Evolutionary conservation across 1,140 invertebrate species (phyloP).

Genomic region (Polypedilum vanderplanki): DNA sequence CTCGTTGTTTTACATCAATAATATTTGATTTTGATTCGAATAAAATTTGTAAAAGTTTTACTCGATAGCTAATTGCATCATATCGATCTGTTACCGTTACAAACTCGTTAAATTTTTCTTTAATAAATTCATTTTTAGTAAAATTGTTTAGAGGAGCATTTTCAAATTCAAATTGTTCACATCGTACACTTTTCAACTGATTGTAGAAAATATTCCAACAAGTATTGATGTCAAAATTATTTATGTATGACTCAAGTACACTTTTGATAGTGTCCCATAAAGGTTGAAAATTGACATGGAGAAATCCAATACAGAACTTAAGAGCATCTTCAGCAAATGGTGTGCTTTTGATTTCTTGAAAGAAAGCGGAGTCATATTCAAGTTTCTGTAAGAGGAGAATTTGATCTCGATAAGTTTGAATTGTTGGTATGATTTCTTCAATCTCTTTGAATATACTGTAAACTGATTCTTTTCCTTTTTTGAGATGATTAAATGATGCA

Average conservation of each 20-base stretch:
- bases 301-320: conserved; percentile 68
- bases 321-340: conserved; percentile 56
- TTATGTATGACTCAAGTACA: conserved; percentile 65
- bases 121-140: not conserved
- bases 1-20: conserved; percentile 34
- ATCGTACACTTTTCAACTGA: conserved; percentile 39
- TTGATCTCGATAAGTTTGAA: conserved; percentile 72
- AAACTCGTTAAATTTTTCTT: not conserved
- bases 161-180: not conserved
- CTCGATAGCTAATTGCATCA: not conserved
- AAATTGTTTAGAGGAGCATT: not conserved
- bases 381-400: conserved; percentile 66
- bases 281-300: conserved; percentile 81
- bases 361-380: conserved; percentile 52
- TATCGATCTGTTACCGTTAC: not conserved
- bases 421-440: conserved; percentile 57
- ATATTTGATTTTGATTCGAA: not conserved
- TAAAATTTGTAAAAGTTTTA: not conserved
- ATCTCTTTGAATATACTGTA: conserved; percentile 62
- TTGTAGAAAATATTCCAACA: conserved; percentile 74
- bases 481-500: conserved; percentile 55
- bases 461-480: conserved; percentile 38
- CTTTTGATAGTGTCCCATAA: conserved; percentile 77
- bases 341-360: conserved; percentile 49
- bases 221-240: conserved; percentile 51